phyloP scores from a whole-genome alignment of 2,888 invertebrate species.

The Orchestes rusci region DNA sequence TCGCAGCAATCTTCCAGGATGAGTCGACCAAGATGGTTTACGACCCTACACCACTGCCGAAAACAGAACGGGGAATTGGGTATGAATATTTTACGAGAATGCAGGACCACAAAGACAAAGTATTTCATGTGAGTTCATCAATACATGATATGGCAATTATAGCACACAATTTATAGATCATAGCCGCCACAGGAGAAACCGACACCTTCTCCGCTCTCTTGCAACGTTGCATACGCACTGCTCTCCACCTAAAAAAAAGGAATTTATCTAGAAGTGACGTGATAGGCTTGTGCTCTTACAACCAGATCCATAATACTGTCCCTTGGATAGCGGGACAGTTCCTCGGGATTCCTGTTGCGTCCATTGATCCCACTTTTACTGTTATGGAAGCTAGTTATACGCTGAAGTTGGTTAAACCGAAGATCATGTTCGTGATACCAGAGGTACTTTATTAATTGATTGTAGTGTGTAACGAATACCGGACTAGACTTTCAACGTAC shows the following conservation, averaged over 20 bases:
- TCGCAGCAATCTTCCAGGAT: slow-evolving; percentile 1
- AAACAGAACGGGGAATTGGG: slow-evolving; percentile 30
- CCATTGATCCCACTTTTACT: slow-evolving; percentile 32
- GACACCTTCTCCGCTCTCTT: slow-evolving; percentile 44
- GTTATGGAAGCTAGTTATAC: slow-evolving; percentile 5
- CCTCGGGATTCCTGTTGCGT: slow-evolving; percentile 39
- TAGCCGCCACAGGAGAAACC: slow-evolving; percentile 39
- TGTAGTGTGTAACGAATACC: too few relatives aligned
- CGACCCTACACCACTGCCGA: neutral
- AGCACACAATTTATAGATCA: too few relatives aligned
- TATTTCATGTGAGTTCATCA: slow-evolving; percentile 35
- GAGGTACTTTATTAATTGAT: slow-evolving; percentile 20
- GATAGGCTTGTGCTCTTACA: slow-evolving; percentile 45
- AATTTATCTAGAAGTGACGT: slow-evolving; percentile 44
- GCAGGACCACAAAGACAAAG: slow-evolving; percentile 29
- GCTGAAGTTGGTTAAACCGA: slow-evolving; percentile 12
- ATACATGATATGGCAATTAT: too few relatives aligned
- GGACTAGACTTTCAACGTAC: neutral
- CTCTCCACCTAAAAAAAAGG: slow-evolving; percentile 40
- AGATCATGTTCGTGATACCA: slow-evolving; percentile 25
- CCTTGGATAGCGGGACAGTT: slow-evolving; percentile 47
- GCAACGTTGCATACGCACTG: slow-evolving; percentile 43
- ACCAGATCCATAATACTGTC: slow-evolving; percentile 43
- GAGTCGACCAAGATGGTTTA: neutral
- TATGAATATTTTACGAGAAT: slow-evolving; percentile 32